These are phyloP conservation scores for Suncus etruscus DNA, from an alignment of 2,113 vertebrate species.

Conservation along the genomic window DNA sequence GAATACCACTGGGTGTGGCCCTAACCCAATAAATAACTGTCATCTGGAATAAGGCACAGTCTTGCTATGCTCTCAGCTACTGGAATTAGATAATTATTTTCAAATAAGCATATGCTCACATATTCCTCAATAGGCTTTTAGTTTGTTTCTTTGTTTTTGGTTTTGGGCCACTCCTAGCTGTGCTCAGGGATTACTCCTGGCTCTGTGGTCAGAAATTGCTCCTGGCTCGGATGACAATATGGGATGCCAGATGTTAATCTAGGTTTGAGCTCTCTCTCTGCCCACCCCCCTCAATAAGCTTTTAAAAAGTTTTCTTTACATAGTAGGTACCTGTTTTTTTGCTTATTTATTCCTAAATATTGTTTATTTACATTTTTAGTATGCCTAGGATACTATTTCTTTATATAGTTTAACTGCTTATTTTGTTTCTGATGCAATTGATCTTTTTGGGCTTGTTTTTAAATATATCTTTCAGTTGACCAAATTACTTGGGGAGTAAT, in stretches of 20 bases:
- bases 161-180: too few species aligned
- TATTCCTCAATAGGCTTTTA: slow-evolving; percentile 16
- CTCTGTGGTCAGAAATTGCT: too few species aligned
- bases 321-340: slow-evolving; percentile 17
- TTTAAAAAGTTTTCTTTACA: slow-evolving; percentile 14
- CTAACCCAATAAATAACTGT: too few species aligned
- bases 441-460: not conserved
- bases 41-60: too few species aligned
- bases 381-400: slow-evolving; percentile 23
- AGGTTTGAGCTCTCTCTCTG: too few species aligned
- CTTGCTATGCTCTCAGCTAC: too few species aligned
- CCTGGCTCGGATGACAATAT: too few species aligned
- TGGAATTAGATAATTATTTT: not conserved
- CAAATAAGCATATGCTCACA: not conserved
- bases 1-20: too few species aligned
- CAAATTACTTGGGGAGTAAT: not conserved
- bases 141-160: too few species aligned
- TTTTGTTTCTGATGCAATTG: slow-evolving; percentile 24
- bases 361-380: slow-evolving; percentile 43
- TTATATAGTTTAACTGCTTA: slow-evolving; percentile 20
- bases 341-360: slow-evolving; percentile 45
- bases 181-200: too few species aligned
- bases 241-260: too few species aligned
- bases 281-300: slow-evolving; percentile 7
- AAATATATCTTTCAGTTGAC: slow-evolving; percentile 9